phyloP scores from a whole-genome alignment of 2,888 invertebrate species.

The Brassicogethes aeneus region DNA sequence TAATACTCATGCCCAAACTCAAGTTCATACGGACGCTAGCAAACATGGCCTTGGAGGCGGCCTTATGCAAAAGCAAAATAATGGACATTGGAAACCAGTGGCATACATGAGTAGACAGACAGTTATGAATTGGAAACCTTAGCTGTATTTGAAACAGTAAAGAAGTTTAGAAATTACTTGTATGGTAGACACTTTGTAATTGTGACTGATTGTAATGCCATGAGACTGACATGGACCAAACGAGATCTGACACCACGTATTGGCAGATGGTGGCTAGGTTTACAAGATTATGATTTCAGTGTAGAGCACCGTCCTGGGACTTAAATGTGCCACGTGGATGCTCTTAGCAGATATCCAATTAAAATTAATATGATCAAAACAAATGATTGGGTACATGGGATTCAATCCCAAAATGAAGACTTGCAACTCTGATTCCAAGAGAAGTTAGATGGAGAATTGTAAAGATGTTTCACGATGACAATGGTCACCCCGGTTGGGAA shows the following conservation, averaged over 20 bases:
- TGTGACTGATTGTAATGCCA: conserved; percentile 9
- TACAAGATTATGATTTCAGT: too few relatives aligned
- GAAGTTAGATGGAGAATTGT: too few relatives aligned
- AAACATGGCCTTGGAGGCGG: conserved; percentile 17
- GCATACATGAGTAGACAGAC: conserved; percentile 17
- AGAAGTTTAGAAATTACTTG: too few relatives aligned
- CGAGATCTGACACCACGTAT: conserved; percentile 7
- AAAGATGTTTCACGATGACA: too few relatives aligned
- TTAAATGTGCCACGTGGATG: conserved; percentile 6
- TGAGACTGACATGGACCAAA: conserved; percentile 7
- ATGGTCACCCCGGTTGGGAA: too few relatives aligned
- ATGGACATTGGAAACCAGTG: conserved; percentile 18
- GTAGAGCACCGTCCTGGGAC: too few relatives aligned
- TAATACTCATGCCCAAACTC: too few relatives aligned
- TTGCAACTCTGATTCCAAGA: too few relatives aligned
- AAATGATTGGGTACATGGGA: conserved; percentile 5
- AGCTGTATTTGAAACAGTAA: conserved; percentile 12
- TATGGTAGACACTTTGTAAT: conserved; percentile 4
- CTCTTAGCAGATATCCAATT: conserved; percentile 6
- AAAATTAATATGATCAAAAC: neutral
- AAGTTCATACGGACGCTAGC: too few relatives aligned
- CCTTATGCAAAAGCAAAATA: conserved; percentile 18
- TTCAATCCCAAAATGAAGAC: conserved; percentile 7
- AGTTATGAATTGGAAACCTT: conserved; percentile 12
- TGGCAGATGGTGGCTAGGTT: conserved; percentile 8